Evolutionary conservation across 2,888 invertebrate species (phyloP).

Genomic region (Dryobotodes eremita): DNA sequence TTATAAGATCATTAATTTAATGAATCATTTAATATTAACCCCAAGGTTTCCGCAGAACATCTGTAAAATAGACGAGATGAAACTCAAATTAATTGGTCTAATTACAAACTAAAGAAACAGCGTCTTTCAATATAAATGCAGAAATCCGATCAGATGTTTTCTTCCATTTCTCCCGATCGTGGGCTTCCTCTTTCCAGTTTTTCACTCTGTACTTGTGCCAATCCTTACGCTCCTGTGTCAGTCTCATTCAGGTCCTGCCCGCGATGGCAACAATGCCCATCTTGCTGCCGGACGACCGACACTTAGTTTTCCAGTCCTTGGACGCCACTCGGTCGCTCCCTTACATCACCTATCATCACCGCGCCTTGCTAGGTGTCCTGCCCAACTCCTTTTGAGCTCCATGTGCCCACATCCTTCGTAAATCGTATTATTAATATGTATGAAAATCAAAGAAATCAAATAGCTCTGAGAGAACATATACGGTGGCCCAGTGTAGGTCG

Average conservation of each 20-base stretch:
- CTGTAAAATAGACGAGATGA: not conserved
- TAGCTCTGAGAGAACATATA: too few species aligned
- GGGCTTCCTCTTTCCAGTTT: not conserved
- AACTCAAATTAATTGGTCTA: not conserved
- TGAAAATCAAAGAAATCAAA: not conserved
- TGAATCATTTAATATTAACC: not conserved
- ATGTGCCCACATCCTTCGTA: not conserved
- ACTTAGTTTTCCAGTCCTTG: too few species aligned
- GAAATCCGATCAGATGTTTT: not conserved
- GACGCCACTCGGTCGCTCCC: too few species aligned
- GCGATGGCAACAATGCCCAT: not conserved
- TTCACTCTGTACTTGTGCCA: not conserved
- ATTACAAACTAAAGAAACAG: too few species aligned
- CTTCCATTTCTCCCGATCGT: not conserved
- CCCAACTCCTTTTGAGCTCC: not conserved
- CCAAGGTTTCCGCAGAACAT: not conserved
- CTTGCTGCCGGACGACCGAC: too few species aligned
- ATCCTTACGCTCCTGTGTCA: not conserved
- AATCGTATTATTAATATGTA: not conserved
- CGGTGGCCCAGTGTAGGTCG: too few species aligned
- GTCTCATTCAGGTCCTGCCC: not conserved
- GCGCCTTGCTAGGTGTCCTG: too few species aligned
- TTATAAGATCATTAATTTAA: not conserved
- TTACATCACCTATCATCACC: too few species aligned
- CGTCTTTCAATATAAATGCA: not conserved